Evolutionary conservation across 2,888 invertebrate species (phyloP).

Genomic region (Tinea semifulvella): DNA sequence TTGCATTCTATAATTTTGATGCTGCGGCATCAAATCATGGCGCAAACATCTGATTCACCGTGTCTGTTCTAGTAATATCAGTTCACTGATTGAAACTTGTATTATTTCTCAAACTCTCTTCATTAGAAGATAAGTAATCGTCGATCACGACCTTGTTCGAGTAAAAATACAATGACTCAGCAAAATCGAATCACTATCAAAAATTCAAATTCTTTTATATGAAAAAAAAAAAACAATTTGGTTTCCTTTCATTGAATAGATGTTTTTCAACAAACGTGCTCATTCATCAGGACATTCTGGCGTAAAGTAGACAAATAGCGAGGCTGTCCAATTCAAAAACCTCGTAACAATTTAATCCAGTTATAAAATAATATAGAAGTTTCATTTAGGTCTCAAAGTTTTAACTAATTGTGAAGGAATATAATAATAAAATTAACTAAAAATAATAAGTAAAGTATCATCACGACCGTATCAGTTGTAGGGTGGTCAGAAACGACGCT

Average conservation of each 20-base stretch:
- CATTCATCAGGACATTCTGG: slow-evolving; percentile 21
- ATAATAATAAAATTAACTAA: too few relatives aligned
- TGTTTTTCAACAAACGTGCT: slow-evolving; percentile 22
- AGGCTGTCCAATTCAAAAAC: too few relatives aligned
- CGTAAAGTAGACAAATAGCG: slow-evolving; percentile 30
- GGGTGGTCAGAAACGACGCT: too few relatives aligned
- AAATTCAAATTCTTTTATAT: slow-evolving; percentile 16
- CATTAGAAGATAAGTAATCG: too few relatives aligned
- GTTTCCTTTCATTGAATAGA: slow-evolving; percentile 23
- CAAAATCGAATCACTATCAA: slow-evolving; percentile 16
- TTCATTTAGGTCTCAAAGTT: too few relatives aligned
- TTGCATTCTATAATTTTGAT: too few relatives aligned
- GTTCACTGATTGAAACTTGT: neutral
- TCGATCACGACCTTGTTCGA: slow-evolving; percentile 8
- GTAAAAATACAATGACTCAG: slow-evolving; percentile 15
- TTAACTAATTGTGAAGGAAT: too few relatives aligned
- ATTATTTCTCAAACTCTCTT: neutral
- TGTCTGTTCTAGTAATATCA: neutral
- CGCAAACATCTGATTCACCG: too few relatives aligned
- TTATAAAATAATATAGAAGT: neutral
- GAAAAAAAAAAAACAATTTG: slow-evolving; percentile 17
- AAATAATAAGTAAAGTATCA: too few relatives aligned
- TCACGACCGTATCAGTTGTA: too few relatives aligned
- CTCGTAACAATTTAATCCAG: neutral
- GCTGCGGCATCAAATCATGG: too few relatives aligned